Evolutionary conservation across 2,113 vertebrate genomes (phyloP).

Genomic region (Platanista minor): DNA sequence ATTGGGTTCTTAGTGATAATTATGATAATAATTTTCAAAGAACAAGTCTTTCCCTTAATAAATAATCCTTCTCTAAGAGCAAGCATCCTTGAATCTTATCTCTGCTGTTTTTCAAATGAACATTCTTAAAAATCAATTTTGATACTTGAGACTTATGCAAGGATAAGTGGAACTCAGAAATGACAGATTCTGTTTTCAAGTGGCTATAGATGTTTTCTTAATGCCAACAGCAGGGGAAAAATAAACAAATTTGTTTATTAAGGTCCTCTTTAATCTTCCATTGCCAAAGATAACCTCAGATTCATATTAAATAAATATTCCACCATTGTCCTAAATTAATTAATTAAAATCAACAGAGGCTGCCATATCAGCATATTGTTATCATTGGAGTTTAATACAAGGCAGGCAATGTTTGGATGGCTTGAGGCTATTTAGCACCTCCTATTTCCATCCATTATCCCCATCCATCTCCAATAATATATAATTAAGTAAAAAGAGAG

Average conservation of each 20-base stretch:
- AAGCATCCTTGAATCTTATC: constrained; percentile 75
- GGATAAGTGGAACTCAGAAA: constrained; percentile 54
- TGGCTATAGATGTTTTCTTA: neutral
- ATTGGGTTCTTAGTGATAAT: constrained; percentile 73
- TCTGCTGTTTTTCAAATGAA: constrained; percentile 72
- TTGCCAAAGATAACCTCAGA: constrained; percentile 10
- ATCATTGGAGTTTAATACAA: neutral
- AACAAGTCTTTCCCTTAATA: constrained; percentile 70
- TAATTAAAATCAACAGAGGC: neutral
- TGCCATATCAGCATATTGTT: neutral
- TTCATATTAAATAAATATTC: constrained; percentile 17
- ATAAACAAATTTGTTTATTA: constrained; percentile 35
- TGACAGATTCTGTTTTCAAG: constrained; percentile 55
- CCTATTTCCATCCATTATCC: neutral
- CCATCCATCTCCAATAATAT: neutral
- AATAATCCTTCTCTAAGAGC: constrained; percentile 71
- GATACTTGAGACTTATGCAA: constrained; percentile 59
- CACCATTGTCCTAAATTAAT: neutral
- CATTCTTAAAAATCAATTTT: constrained; percentile 67
- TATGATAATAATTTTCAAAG: constrained; percentile 74
- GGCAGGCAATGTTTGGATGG: neutral
- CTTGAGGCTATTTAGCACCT: neutral
- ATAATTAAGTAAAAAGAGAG: neutral
- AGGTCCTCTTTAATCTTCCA: neutral
- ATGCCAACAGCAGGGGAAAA: neutral